phyloP scores from a whole-genome alignment of 2,888 invertebrate species.

The Cryptocheilus praepositus region DNA sequence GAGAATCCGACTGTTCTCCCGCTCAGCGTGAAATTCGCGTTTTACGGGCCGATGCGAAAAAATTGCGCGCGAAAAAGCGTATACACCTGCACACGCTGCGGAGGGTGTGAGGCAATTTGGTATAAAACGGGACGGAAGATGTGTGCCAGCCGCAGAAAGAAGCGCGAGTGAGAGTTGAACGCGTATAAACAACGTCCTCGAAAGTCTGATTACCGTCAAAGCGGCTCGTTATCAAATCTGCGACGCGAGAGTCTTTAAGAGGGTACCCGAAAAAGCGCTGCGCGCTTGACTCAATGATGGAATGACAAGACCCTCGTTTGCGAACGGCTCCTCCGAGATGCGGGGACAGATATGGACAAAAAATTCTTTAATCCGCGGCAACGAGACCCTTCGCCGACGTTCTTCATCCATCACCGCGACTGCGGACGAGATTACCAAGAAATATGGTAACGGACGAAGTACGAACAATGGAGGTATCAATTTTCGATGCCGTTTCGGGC shows the following conservation, averaged over 20 bases:
- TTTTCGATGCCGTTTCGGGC: no score
- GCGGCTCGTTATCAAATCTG: conserved; percentile 27
- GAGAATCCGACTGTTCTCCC: conserved; percentile 32
- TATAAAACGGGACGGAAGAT: conserved; percentile 15
- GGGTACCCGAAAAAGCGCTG: neutral
- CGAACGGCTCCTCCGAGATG: neutral
- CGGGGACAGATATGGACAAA: no score
- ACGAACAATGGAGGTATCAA: no score
- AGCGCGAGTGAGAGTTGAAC: no score
- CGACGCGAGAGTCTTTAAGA: neutral
- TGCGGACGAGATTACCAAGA: no score
- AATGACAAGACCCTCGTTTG: conserved; percentile 11
- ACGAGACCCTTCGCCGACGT: no score
- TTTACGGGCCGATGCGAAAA: conserved; percentile 43
- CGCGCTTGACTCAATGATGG: neutral
- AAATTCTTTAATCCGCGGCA: no score
- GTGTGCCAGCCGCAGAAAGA: no score
- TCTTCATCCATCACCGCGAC: no score
- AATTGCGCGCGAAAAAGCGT: conserved; percentile 28
- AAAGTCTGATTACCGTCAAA: conserved; percentile 31
- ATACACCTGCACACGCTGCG: neutral
- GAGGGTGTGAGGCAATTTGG: conserved; percentile 19
- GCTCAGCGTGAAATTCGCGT: conserved; percentile 42
- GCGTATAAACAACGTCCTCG: conserved; percentile 23
- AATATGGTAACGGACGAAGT: no score